Percentiles rank a stretch among this genome's conserved stretches.
phyloP scores from a whole-genome alignment of 1,140 invertebrate species.

The Eciton burchellii region DNA sequence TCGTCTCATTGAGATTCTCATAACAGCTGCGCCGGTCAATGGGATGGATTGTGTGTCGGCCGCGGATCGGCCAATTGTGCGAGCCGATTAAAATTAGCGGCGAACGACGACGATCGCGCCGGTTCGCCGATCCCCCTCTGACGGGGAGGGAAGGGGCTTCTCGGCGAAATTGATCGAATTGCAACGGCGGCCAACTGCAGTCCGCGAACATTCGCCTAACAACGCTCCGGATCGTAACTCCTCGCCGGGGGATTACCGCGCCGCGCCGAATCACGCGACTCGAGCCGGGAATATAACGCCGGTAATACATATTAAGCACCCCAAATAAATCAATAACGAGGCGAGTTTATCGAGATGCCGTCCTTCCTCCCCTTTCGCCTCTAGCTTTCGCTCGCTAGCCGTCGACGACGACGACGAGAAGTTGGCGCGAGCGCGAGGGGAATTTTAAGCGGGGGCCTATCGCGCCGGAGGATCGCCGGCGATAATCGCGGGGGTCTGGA shows the following conservation, averaged over 20 bases:
- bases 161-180: constrained; percentile 67
- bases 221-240: constrained; percentile 55
- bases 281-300: constrained; percentile 52
- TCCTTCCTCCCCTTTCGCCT: constrained; percentile 31
- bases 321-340: constrained; percentile 57
- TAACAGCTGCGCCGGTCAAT: constrained; percentile 82
- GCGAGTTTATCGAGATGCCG: constrained; percentile 61
- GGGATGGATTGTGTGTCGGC: constrained; percentile 70
- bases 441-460: constrained; percentile 42
- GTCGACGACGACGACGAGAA: constrained; percentile 63
- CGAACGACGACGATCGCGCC: constrained; percentile 69
- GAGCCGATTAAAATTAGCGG: constrained; percentile 76
- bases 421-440: constrained; percentile 28
- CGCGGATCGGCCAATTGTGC: constrained; percentile 76
- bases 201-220: constrained; percentile 54
- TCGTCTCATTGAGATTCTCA: constrained; percentile 81
- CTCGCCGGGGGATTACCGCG: constrained; percentile 47
- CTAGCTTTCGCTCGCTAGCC: no score
- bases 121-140: constrained; percentile 7
- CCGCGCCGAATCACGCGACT: constrained; percentile 53
- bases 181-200: constrained; percentile 66
- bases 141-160: constrained; percentile 15
- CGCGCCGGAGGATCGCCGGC: constrained; percentile 27
- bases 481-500: constrained; percentile 26
- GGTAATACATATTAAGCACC: constrained; percentile 59